Base-by-base conservation (phyloP, 2,888 invertebrate species). In the Crocallis elinguaria region DNA sequence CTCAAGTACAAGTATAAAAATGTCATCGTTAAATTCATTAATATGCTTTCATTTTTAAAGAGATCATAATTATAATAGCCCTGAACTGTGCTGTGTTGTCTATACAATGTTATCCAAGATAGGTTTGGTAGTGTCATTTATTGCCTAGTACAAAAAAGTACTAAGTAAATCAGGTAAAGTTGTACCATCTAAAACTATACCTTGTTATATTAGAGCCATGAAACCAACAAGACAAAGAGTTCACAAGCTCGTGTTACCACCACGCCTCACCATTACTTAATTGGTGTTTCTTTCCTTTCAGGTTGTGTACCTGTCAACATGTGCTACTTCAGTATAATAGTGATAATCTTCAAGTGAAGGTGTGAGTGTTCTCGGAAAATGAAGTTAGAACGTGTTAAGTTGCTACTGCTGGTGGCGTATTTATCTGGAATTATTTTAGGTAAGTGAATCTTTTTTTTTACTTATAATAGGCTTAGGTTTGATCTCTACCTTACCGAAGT, bases 301-400 rank as follows among this genome's bases (percentile, higher is more conserved):
- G 86, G 64, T 71, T 33, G 38, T n/a, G n/a, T n/a, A n/a, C 42
- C 29, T 7, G 51, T 53, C 53, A 67, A 57, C 49, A 82, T 87
- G 86, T 85, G 83, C 70, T 82, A 80, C 72, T 84, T 84, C 67
- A 85, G 82, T 66, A 77, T 84, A 70, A 81, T 83, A 76, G 77
- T 86, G 75, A 82, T 87, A 57, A 84, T 84, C 72, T 88, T 84
- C 57, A 78, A 84, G 69, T 74, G 71, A 63, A 64, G 59, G 41
- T 50, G 59, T 54, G 54, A 64, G 73, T 77, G 71, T 69, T 61
- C 65, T 37, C 0, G 23, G 73, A 75, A 70, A 74, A 67, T 62
- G 86, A 68, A 73, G 73, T 69, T 69, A 63, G 71, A 58, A 43
- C 62, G 75, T 23, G 56, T 75, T 54, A 76, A 75, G 58, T 66